Conservation (phyloP, 2,797 vertebrate species). For the Acrocephalus scirpaceus region DNA sequence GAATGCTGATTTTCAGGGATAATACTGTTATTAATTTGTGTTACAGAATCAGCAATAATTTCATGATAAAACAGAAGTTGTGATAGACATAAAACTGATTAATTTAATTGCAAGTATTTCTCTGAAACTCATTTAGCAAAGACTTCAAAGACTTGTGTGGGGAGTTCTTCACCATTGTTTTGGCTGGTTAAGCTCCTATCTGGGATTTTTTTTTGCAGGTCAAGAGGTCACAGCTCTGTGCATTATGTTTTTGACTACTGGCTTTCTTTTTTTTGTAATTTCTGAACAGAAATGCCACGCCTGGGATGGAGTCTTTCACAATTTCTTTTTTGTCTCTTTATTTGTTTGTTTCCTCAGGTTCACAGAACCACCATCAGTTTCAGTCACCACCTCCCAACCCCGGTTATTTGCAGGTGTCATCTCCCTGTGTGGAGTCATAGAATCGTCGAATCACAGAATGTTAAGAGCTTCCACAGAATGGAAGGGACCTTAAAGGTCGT, state of each 20-base stretch:
- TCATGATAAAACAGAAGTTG: not conserved
- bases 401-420: fast-evolving
- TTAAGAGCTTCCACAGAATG: not conserved
- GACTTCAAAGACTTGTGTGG: fast-evolving
- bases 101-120: not conserved
- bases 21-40: not conserved
- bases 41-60: not conserved
- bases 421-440: fast-evolving
- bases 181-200: too few species aligned
- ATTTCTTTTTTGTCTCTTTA: too few species aligned
- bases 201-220: not conserved
- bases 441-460: not conserved
- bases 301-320: too few species aligned
- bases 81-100: not conserved
- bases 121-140: not conserved
- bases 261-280: not conserved
- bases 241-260: fast-evolving
- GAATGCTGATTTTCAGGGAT: not conserved
- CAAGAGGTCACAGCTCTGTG: not conserved
- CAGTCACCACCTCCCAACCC: fast-evolving
- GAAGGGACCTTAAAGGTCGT: not conserved
- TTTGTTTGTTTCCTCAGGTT: not conserved
- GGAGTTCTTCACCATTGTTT: not conserved
- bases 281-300: not conserved
- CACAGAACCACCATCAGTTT: not conserved